Conservation (phyloP, 2,888 invertebrate species). For the Ochropleura leucogaster region DNA sequence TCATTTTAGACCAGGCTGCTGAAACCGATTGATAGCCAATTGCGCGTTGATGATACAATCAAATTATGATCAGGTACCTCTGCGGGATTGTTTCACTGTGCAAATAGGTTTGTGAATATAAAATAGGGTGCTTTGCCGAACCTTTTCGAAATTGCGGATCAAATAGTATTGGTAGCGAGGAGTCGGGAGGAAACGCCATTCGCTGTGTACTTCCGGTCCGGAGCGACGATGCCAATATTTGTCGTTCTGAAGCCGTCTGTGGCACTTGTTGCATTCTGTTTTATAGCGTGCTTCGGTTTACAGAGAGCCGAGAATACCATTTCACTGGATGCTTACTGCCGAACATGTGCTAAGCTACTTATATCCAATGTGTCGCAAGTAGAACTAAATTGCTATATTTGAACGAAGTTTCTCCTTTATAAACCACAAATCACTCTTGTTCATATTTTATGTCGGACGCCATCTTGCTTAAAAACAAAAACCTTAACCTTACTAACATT, state of each 20-base stretch:
- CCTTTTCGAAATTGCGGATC: slow-evolving; percentile 57
- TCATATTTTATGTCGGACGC: not conserved
- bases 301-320: slow-evolving; percentile 23
- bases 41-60: slow-evolving; percentile 45
- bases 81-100: slow-evolving; percentile 33
- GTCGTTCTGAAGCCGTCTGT: slow-evolving; percentile 47
- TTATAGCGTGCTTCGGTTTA: slow-evolving; percentile 24
- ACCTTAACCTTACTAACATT: not conserved
- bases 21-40: slow-evolving; percentile 29
- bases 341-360: slow-evolving; percentile 9
- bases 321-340: slow-evolving; percentile 6
- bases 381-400: not conserved
- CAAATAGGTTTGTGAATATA: slow-evolving; percentile 45
- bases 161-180: slow-evolving; percentile 50
- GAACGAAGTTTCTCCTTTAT: not conserved
- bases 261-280: slow-evolving; percentile 67
- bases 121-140: slow-evolving; percentile 43
- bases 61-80: slow-evolving; percentile 39
- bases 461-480: not conserved
- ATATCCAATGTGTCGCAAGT: slow-evolving; percentile 1
- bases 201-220: slow-evolving; percentile 68
- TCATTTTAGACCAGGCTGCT: slow-evolving; percentile 24
- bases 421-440: not conserved
- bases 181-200: slow-evolving; percentile 64
- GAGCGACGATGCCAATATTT: slow-evolving; percentile 67